Percentiles rank a stretch among this genome's conserved stretches.
Evolutionary conservation across 2,888 invertebrate species (phyloP).

Genomic region (Coleophora flavipennella): DNA sequence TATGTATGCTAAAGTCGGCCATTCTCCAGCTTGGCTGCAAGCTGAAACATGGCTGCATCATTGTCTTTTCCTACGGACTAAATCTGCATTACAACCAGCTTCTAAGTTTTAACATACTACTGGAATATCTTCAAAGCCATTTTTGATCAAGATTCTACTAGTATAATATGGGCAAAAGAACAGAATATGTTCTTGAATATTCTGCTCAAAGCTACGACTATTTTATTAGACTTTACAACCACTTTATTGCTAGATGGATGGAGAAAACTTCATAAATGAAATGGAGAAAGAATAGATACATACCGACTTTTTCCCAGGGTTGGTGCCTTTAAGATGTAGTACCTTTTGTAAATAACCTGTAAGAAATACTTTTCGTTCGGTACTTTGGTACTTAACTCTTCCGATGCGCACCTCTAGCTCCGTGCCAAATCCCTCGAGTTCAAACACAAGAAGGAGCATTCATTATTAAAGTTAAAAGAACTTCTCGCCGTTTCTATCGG

Average conservation of each 20-base stretch:
- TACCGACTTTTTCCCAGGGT: not conserved
- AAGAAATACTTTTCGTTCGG: no score
- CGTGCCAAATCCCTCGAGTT: not conserved
- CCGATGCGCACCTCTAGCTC: not conserved
- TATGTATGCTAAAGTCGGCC: slow-evolving; percentile 48
- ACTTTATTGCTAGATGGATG: no score
- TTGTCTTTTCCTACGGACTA: slow-evolving; percentile 15
- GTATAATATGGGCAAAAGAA: no score
- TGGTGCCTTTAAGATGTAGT: not conserved
- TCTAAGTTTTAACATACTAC: not conserved
- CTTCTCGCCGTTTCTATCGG: slow-evolving; percentile 17
- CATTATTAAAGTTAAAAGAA: slow-evolving; percentile 20
- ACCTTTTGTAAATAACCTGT: not conserved
- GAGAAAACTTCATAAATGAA: no score
- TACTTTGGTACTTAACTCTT: not conserved
- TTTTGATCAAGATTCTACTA: no score
- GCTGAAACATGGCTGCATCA: slow-evolving; percentile 9
- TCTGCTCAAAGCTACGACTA: no score
- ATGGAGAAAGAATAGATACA: no score
- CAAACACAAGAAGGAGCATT: slow-evolving; percentile 11
- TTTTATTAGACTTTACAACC: no score
- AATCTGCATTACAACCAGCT: slow-evolving; percentile 9
- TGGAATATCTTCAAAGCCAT: no score
- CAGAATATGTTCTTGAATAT: no score
- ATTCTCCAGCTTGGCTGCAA: slow-evolving; percentile 20